A percentile compares a stretch with the other conserved stretches of the same genome.
Conservation (phyloP, 1,140 invertebrate genomes). For the Pseudomyrmex pallidus region DNA sequence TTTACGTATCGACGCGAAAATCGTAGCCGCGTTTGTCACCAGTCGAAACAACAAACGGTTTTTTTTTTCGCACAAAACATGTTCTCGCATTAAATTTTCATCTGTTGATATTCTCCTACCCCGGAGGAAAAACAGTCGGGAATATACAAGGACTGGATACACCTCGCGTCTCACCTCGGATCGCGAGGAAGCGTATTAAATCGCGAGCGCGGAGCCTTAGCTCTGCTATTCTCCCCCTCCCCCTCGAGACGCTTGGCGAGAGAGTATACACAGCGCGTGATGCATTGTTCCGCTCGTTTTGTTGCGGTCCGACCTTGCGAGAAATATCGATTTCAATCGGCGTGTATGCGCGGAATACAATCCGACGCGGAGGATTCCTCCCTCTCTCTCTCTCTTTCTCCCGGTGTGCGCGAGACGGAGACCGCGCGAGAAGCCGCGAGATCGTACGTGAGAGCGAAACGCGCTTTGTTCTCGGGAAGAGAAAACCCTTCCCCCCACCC, state of each 20-base stretch:
- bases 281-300: constrained; percentile 78
- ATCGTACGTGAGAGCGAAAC: constrained; percentile 38
- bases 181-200: constrained; percentile 64
- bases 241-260: constrained; percentile 26
- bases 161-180: constrained; percentile 5
- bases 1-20: too few species aligned
- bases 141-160: background rate
- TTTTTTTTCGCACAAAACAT: too few species aligned
- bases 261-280: constrained; percentile 64
- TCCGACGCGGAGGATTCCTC: constrained; percentile 70
- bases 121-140: background rate
- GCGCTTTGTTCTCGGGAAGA: constrained; percentile 54
- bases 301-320: constrained; percentile 75
- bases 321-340: constrained; percentile 82
- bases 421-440: constrained; percentile 38
- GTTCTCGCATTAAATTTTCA: too few species aligned
- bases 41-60: too few species aligned
- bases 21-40: too few species aligned
- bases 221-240: constrained; percentile 53
- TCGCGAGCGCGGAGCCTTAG: constrained; percentile 68
- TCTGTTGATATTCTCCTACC: background rate
- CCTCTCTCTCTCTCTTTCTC: constrained; percentile 29
- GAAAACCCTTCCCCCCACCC: constrained; percentile 20
- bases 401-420: constrained; percentile 59
- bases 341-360: constrained; percentile 78